These are phyloP conservation scores for Lasioglossum figueresi DNA, from an alignment of 2,888 invertebrate species.

Conservation along the genomic window DNA sequence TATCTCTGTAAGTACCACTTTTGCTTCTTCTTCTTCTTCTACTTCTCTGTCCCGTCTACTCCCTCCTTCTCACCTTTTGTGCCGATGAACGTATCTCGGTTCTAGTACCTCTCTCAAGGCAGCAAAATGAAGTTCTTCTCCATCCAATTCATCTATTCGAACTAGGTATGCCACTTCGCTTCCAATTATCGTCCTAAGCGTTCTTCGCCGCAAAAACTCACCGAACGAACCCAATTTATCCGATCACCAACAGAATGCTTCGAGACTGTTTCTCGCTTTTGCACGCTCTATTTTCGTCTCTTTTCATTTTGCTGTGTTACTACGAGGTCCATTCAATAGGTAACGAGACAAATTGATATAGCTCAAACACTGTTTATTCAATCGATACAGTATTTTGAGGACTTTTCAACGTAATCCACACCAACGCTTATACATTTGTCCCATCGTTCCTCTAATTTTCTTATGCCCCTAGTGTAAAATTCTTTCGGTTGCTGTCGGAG, in stretches of 20 bases:
- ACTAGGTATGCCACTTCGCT: constrained; percentile 62
- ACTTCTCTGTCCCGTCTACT: background rate
- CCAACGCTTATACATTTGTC: too few species aligned
- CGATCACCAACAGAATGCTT: constrained; percentile 63
- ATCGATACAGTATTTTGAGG: too few species aligned
- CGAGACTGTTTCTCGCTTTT: constrained; percentile 35
- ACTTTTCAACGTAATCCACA: too few species aligned
- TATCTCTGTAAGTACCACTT: constrained; percentile 34
- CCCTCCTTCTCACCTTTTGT: background rate
- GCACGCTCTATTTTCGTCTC: background rate
- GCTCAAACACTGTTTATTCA: too few species aligned
- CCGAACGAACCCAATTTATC: constrained; percentile 67
- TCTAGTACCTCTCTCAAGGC: constrained; percentile 25
- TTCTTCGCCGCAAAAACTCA: constrained; percentile 49
- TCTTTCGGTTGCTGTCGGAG: too few species aligned
- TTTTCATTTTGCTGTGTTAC: background rate
- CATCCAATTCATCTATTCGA: constrained; percentile 32
- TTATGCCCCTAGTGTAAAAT: too few species aligned
- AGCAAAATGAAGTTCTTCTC: constrained; percentile 67
- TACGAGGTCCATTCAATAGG: too few species aligned
- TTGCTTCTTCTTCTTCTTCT: background rate
- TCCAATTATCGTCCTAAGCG: constrained; percentile 72
- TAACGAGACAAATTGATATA: too few species aligned
- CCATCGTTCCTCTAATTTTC: too few species aligned
- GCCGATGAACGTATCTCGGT: constrained; percentile 59